Conservation (phyloP, 2,888 invertebrate species). For the Dryococelus australis region DNA sequence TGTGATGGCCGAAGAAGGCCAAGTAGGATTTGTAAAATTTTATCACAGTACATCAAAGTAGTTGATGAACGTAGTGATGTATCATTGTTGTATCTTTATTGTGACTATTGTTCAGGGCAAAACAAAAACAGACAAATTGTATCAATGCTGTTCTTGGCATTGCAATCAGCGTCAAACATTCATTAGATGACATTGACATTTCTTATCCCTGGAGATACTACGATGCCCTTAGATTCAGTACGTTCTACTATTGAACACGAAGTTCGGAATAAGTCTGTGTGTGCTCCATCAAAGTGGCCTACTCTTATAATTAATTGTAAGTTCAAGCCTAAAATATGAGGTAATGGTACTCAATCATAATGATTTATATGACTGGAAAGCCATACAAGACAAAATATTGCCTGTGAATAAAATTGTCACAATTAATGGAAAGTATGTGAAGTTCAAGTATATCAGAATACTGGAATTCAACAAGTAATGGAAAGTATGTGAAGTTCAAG, state of each 20-base stretch:
- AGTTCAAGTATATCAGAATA: too few relatives aligned
- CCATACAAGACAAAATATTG: neutral
- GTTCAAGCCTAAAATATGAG: conserved; percentile 42
- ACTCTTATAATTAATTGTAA: conserved; percentile 46
- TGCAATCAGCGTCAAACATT: neutral
- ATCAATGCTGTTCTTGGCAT: neutral
- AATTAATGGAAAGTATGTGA: too few relatives aligned
- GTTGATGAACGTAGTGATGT: conserved; percentile 5
- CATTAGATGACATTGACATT: conserved; percentile 5
- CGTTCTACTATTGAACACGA: conserved; percentile 48
- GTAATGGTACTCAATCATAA: conserved; percentile 12
- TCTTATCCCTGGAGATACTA: conserved; percentile 17
- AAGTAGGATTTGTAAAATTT: neutral
- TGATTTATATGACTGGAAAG: conserved; percentile 24
- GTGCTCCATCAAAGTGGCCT: conserved; percentile 50
- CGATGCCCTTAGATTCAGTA: neutral
- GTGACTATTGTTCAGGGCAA: neutral
- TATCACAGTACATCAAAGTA: conserved; percentile 4
- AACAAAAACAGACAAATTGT: conserved; percentile 13
- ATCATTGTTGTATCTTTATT: neutral
- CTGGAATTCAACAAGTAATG: too few relatives aligned
- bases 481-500: too few relatives aligned
- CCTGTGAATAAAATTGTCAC: neutral
- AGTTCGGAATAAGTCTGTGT: conserved; percentile 47
- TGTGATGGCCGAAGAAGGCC: neutral